phyloP scores from a whole-genome alignment of 2,113 vertebrate genomes.

The Agelaius tricolor region DNA sequence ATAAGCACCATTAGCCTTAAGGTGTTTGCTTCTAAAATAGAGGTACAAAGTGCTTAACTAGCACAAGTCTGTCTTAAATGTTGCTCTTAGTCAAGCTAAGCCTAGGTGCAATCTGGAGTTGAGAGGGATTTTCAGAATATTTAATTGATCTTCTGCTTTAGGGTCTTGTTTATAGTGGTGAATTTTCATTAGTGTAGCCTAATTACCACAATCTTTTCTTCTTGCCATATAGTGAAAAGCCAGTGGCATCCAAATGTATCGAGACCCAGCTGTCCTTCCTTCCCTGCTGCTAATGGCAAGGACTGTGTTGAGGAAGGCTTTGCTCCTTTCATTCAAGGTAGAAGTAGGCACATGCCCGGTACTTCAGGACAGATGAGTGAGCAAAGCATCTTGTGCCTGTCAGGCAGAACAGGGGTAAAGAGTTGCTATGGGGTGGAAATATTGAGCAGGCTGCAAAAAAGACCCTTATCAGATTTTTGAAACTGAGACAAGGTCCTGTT shows the following conservation, averaged over 20 bases:
- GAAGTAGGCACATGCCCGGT: background rate
- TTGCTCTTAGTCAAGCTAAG: background rate
- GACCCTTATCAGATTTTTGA: background rate
- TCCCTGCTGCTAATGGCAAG: background rate
- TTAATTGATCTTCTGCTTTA: background rate
- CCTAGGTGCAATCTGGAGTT: background rate
- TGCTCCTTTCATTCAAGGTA: background rate
- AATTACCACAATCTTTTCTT: background rate
- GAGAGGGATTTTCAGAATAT: background rate
- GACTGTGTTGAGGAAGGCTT: background rate
- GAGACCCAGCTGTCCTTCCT: background rate
- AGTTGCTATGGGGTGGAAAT: background rate
- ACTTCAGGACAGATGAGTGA: background rate
- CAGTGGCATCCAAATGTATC: background rate
- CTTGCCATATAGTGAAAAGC: background rate
- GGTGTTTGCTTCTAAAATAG: background rate
- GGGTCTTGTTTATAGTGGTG: background rate
- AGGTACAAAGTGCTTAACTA: background rate
- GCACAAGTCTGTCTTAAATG: background rate
- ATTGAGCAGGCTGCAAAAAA: background rate
- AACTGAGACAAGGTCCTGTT: background rate
- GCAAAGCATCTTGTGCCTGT: background rate
- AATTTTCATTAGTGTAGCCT: background rate
- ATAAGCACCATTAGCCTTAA: background rate
- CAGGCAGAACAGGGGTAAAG: background rate